Evolutionary conservation across 2,888 invertebrate genomes (phyloP), one percentile per base, ranked within the genome.

Genomic region (Xanthorhoe spadicearia): DNA sequence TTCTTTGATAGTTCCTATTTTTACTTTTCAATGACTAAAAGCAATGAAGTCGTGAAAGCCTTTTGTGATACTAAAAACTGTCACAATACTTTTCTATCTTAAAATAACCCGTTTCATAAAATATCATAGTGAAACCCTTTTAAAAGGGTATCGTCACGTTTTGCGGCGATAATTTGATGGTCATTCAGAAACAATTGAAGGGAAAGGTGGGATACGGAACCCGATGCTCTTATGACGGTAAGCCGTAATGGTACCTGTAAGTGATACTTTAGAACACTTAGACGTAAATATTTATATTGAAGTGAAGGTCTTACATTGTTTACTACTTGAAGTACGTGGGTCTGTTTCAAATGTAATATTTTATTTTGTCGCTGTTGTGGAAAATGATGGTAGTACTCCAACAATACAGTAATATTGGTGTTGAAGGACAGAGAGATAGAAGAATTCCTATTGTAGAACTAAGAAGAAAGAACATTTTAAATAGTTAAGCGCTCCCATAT

Each of bases 81-180:
- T 32, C 32, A 32, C 32, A 57, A 23, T 23, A 28, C 43, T 18
- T 46, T 10, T 6, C 9, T 43, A 35, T 38, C 53, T 50, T 46
- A 17, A 52, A 13, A 18, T 19, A 49, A 38, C 17, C 32, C 32
- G 17, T 58, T 28, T 58, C 18, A 32, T 17, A 57, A 66, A 62
- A 54, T 17, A 15, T 32, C 48, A 54, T 53, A 19, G 32, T 65
- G 60, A 23, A 53, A 78, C 80, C 80, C 80, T 79, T 83, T 80
- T 78, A 74, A 76, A 77, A 72, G 72, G 74, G 73, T 67, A 72
- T 71, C 73, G 28, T 58, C 50, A 64, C 66, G 66, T 71, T 64
- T 66, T 66, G 64, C 64, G 64, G 69, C 74, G 64, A 64, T 74
- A 74, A 74, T 71, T 73, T 71, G 72, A 74, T 66, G 62, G 68